phyloP scores from a whole-genome alignment of 2,113 vertebrate species.

The Thymallus thymallus region DNA sequence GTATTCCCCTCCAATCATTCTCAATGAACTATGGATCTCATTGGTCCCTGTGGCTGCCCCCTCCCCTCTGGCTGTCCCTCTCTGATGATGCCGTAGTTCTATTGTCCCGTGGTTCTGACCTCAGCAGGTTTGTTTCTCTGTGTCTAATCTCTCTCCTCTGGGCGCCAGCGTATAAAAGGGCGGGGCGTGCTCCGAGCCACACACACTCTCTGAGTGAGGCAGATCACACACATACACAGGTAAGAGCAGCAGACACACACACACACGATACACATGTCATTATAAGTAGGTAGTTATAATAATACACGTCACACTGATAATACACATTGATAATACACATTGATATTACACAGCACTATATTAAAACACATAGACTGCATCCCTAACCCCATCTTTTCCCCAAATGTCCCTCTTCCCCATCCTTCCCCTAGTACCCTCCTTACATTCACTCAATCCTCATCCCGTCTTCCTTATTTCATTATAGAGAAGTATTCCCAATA shows the following conservation, averaged over 20 bases:
- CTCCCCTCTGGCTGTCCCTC: conserved; percentile 38
- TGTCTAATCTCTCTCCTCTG: conserved; percentile 68
- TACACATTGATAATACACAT: too few species aligned
- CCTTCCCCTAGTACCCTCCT: neutral
- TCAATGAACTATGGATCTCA: neutral
- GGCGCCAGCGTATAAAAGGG: conserved; percentile 78
- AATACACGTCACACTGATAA: too few species aligned
- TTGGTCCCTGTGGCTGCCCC: conserved; percentile 6
- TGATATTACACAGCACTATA: too few species aligned
- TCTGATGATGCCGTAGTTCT: conserved; percentile 74
- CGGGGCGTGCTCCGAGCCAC: conserved; percentile 36
- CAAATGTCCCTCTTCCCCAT: neutral
- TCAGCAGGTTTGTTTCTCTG: conserved; percentile 73
- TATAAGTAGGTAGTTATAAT: too few species aligned
- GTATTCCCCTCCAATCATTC: neutral
- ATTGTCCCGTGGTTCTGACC: conserved; percentile 69
- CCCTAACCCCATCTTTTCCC: neutral
- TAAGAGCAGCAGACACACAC: conserved; percentile 52
- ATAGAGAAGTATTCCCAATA: too few species aligned
- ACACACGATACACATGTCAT: neutral
- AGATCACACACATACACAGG: conserved; percentile 61
- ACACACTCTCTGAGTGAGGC: conserved; percentile 73
- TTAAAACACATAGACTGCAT: too few species aligned
- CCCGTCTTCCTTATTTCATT: neutral
- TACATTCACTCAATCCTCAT: neutral